These are phyloP conservation scores for Cheilosia scutellata DNA, from an alignment of 2,888 invertebrate species.

Conservation along the genomic window DNA sequence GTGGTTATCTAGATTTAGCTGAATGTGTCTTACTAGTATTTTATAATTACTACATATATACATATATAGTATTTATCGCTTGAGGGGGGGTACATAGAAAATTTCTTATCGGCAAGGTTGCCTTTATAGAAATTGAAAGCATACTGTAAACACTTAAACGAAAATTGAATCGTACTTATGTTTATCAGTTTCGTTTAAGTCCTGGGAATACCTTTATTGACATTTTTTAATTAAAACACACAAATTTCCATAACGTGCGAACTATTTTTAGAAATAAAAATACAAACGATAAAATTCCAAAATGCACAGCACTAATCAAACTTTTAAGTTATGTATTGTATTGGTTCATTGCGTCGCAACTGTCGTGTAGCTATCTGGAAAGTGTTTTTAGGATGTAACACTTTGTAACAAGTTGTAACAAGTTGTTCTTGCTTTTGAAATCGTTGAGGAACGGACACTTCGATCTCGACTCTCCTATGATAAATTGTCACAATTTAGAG, in stretches of 20 bases:
- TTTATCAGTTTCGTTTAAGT: background rate
- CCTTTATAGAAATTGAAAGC: slow-evolving; percentile 9
- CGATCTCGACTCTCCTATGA: too few species aligned
- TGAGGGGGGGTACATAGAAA: slow-evolving; percentile 2
- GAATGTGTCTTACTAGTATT: background rate
- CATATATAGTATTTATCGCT: background rate
- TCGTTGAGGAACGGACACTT: too few species aligned
- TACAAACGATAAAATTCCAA: background rate
- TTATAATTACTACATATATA: background rate
- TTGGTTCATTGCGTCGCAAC: too few species aligned
- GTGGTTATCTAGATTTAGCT: slow-evolving; percentile 35
- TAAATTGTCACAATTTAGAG: too few species aligned
- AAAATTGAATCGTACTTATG: background rate
- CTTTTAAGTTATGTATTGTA: background rate
- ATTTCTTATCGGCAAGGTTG: slow-evolving; percentile 42
- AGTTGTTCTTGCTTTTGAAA: too few species aligned
- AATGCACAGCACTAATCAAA: background rate
- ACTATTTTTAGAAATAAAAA: background rate
- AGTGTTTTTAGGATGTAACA: too few species aligned
- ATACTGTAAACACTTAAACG: background rate
- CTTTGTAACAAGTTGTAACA: too few species aligned
- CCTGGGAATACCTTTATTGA: background rate
- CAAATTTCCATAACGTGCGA: background rate
- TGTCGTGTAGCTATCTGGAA: too few species aligned
- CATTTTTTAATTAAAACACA: background rate